Evolutionary conservation across 2,797 vertebrate species (phyloP).

Genomic region (Acestrorhynchus altus): DNA sequence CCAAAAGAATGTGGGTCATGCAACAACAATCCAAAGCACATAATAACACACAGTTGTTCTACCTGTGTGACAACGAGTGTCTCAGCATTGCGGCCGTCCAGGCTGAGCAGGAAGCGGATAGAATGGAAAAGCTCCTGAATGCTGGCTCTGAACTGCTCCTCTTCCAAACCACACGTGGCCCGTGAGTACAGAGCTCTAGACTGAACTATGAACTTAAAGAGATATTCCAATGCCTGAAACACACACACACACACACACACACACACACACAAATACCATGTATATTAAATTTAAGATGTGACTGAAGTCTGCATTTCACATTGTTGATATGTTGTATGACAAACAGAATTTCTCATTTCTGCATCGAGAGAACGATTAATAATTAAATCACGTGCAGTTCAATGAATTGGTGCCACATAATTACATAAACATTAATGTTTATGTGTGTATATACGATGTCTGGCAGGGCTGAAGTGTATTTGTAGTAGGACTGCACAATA

Average conservation of each 20-base stretch:
- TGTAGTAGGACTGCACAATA: too few species aligned
- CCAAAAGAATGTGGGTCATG: too few species aligned
- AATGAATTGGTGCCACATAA: too few species aligned
- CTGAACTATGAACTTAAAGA: constrained; percentile 99
- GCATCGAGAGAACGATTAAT: too few species aligned
- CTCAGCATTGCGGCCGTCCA: constrained; percentile 97
- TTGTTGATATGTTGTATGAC: too few species aligned
- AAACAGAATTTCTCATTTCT: too few species aligned
- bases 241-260: neutral
- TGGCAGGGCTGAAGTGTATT: too few species aligned
- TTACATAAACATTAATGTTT: too few species aligned
- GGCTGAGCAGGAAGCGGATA: constrained; percentile 95
- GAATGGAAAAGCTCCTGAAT: constrained; percentile 99
- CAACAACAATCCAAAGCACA: too few species aligned
- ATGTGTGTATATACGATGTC: too few species aligned
- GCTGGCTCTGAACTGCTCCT: constrained; percentile 94
- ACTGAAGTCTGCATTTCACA: neutral
- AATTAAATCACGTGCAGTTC: too few species aligned
- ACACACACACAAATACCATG: constrained; percentile 9
- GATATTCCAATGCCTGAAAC: constrained; percentile 92
- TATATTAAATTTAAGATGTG: neutral
- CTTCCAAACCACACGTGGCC: constrained; percentile 98
- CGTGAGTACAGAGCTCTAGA: constrained; percentile 96
- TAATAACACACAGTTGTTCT: too few species aligned
- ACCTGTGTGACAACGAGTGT: constrained; percentile 99